Evolutionary conservation across 2,888 invertebrate species (phyloP).

Genomic region (Zaprionus obscuricornis): DNA sequence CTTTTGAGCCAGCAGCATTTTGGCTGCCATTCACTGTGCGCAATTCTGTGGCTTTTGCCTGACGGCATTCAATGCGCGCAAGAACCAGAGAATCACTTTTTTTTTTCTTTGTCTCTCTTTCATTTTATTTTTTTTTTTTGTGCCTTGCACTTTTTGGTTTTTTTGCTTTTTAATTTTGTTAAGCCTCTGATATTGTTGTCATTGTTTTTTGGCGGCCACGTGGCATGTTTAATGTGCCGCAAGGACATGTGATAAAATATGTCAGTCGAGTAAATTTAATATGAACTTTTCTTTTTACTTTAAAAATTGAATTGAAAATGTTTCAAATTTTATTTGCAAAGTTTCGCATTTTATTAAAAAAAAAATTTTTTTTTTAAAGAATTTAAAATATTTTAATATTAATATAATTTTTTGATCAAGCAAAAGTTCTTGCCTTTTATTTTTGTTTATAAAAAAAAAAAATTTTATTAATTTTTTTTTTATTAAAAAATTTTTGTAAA

Average conservation of each 20-base stretch:
- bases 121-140: conserved; percentile 22
- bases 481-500: no score
- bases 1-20: conserved; percentile 34
- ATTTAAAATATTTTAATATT: no score
- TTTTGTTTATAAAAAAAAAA: no score
- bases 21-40: conserved; percentile 5
- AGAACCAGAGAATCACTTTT: conserved; percentile 17
- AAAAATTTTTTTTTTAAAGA: no score
- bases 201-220: conserved; percentile 7
- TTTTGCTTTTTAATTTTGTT: conserved; percentile 39
- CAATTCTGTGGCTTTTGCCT: conserved; percentile 18
- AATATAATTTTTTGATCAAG: no score
- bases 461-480: no score
- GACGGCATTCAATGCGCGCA: conserved; percentile 16
- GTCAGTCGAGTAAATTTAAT: conserved; percentile 6
- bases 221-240: conserved; percentile 34
- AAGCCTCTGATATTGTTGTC: conserved; percentile 5
- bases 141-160: conserved; percentile 1
- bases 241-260: conserved; percentile 23
- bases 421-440: no score
- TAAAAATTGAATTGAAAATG: neutral
- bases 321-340: no score
- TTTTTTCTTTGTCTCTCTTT: conserved; percentile 1
- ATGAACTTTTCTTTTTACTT: neutral
- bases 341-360: no score